Evolutionary conservation across 2,797 vertebrate genomes (phyloP), one percentile per base, ranked within the genome.

Genomic region (Halcyon badia): DNA sequence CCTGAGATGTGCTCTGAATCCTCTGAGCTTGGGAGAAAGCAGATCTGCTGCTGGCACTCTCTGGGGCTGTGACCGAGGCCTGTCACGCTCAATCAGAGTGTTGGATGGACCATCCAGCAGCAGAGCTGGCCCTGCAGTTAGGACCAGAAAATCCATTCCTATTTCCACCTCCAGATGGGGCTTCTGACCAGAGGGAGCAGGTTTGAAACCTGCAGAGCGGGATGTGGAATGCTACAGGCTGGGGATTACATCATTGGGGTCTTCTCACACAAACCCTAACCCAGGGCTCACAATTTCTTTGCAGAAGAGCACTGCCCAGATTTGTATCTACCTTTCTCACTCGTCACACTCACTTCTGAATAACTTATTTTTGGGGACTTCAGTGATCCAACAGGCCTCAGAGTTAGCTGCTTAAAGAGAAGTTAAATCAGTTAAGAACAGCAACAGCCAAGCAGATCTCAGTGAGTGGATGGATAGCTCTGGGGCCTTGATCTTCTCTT

Each of bases 141-240:
- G 2, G 15, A 73, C 20, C 30, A 21, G 61, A 31, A 91, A 90
- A 80, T 90, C 52, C 68, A 22, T 97, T 97, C 95, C 86, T 61
- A 8, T 64, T 94, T 71, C 71, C 20, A 46, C 94, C 95, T 93
- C 91, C 93, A 94, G 95, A 42, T 94, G 97, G 93, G 81, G 95
- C 91, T 91, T 96, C 70, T 94, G 88, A 80, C 91, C 73, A 15
- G 51, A 37, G 44, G 72, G 77, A 91, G 33, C 2, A 1, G 6
- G 30, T 76, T 28, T 58, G 80, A 48, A 88, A 19, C 28, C 69
- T 90, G 73, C 86, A 33, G 37, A 31, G 42, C 18, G 42, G 42
- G 57, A 14, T 89, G 35, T 10, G 5, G 2, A 61, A 9, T 22
- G 4, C n/a, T 9, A 2, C 1, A 1, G 72, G 3, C 49, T 44